Evolutionary conservation across 2,888 invertebrate genomes (phyloP).

Genomic region (Aethes cnicana): DNA sequence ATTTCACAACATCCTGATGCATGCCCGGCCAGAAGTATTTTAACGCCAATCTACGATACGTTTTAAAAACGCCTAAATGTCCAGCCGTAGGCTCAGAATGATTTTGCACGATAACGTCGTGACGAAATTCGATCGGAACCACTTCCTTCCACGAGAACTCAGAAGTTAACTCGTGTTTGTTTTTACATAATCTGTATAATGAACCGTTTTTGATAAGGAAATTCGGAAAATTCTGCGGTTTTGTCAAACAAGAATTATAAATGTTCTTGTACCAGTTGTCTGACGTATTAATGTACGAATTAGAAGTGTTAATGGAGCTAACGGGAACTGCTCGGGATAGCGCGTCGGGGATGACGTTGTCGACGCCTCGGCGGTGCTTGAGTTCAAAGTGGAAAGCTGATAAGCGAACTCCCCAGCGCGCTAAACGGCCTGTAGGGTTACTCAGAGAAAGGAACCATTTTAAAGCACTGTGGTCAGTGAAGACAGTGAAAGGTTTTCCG

Average conservation of each 20-base stretch:
- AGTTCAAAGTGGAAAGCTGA: constrained; percentile 37
- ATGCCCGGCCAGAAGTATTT: constrained; percentile 37
- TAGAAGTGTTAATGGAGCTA: background rate
- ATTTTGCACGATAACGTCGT: constrained; percentile 15
- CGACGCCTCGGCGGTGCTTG: constrained; percentile 36
- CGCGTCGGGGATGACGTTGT: constrained; percentile 39
- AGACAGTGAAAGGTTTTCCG: constrained; percentile 35
- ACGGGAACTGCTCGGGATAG: constrained; percentile 32
- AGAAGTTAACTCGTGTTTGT: constrained; percentile 8
- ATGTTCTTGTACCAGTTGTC: constrained; percentile 31
- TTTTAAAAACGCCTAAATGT: constrained; percentile 36
- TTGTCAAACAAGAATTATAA: constrained; percentile 7
- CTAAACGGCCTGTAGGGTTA: constrained; percentile 40
- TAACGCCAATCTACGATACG: constrained; percentile 30
- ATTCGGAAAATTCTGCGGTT: constrained; percentile 14
- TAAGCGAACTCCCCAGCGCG: constrained; percentile 40
- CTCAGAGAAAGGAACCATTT: constrained; percentile 37
- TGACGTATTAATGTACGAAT: background rate
- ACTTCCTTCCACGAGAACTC: constrained; percentile 34
- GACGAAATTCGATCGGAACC: constrained; percentile 26
- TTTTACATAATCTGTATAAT: constrained; percentile 13
- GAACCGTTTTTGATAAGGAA: background rate
- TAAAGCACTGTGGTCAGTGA: constrained; percentile 38
- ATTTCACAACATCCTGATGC: constrained; percentile 32
- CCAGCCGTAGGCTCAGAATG: constrained; percentile 33